Base-by-base conservation (phyloP, 2,113 vertebrate species). In the Elachura formosa region DNA sequence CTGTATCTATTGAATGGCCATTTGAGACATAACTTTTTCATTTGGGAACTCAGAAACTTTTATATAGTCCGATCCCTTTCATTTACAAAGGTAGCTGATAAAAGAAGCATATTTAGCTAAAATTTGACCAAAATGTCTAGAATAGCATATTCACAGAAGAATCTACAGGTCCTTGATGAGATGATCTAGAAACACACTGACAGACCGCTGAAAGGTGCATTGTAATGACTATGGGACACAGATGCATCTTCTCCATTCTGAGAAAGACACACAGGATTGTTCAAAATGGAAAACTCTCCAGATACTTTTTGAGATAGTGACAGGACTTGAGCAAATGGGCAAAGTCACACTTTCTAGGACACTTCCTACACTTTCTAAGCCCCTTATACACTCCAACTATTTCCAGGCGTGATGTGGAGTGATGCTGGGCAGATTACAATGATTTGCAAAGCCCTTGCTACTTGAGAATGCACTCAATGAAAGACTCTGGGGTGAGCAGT, bases 351-450 rank as follows among this genome's bases (percentile, higher is more conserved):
- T 49, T 78, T 14, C 31, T 19, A 29, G 21, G n/a, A 77, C 13
- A n/a, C n/a, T n/a, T n/a, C n/a, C n/a, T n/a, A n/a, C n/a, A n/a
- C n/a, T n/a, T n/a, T 3, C 3, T 24, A 25, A 77, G 25, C 31
- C 16, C 41, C 29, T 25, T 68, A 38, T 21, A 36, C 29, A 33
- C 64, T 38, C 26, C 12, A 25, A n/a, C 22, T 59, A 2, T 31
- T 33, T 3, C 1, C 0, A 0, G 18, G 8, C n/a, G 17, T 36
- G 36, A 63, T 56, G 38, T 19, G 34, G 46, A 54, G n/a, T 1
- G 0, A 46, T 22, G 29, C 34, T 41, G 26, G 7, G 17, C 21
- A 66, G 10, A 41, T 43, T 71, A 28, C 48, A 74, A 10, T 0
- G 1, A 12, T 56, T 61, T 94, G 29, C 38, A 72, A 62, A 49